phyloP scores from a whole-genome alignment of 2,888 invertebrate species.

The Polymixis flavicincta region DNA sequence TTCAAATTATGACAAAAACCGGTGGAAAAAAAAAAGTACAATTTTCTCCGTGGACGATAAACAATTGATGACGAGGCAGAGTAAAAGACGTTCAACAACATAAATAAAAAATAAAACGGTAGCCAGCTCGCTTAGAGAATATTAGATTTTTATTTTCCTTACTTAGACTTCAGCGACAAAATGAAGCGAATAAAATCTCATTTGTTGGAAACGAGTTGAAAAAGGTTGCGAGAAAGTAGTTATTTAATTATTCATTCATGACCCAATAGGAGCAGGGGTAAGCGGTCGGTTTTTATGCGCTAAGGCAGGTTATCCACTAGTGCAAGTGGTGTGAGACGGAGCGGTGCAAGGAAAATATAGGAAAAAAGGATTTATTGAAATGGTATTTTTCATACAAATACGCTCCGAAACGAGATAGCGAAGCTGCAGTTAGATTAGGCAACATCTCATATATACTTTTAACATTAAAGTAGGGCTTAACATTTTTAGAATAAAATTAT shows the following conservation, averaged over 20 bases:
- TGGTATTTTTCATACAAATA: no score
- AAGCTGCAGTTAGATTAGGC: no score
- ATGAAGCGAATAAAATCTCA: slow-evolving; percentile 40
- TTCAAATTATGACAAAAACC: slow-evolving; percentile 17
- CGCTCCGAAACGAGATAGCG: background rate
- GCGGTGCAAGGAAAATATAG: background rate
- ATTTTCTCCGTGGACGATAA: slow-evolving; percentile 40
- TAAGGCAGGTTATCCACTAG: background rate
- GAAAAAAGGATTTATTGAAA: background rate
- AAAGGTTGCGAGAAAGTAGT: slow-evolving; percentile 29
- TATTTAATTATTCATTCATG: slow-evolving; percentile 49
- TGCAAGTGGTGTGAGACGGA: background rate
- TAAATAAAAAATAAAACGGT: slow-evolving; percentile 37
- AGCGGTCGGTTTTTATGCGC: background rate
- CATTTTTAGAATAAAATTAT: no score
- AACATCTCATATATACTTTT: no score
- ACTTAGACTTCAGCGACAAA: slow-evolving; percentile 28
- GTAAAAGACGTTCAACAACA: slow-evolving; percentile 38
- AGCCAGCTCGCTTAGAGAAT: slow-evolving; percentile 22
- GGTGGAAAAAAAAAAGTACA: slow-evolving; percentile 22
- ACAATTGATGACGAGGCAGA: slow-evolving; percentile 35
- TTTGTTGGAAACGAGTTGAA: slow-evolving; percentile 28
- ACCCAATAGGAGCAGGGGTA: background rate
- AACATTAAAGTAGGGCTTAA: no score
- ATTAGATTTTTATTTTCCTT: slow-evolving; percentile 47